Conservation (phyloP, 2,113 vertebrate species). For the Grammomys dolichurus region DNA sequence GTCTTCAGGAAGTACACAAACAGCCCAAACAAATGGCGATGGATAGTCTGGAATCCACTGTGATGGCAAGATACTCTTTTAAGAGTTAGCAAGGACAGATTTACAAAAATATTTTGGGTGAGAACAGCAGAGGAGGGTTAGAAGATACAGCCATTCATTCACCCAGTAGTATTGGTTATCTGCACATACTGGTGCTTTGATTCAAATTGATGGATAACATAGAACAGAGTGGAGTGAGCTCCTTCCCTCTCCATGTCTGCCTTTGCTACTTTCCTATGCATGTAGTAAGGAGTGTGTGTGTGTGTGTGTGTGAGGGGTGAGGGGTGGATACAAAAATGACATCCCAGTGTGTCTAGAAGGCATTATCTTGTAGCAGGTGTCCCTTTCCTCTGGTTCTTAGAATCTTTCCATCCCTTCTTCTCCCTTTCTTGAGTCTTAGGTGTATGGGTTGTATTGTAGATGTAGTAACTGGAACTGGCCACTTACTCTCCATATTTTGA, state of each 20-base stretch:
- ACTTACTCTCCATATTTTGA: not conserved
- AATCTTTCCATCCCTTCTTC: not conserved
- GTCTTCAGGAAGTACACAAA: not conserved
- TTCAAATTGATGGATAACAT: too few relatives aligned
- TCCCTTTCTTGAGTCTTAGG: too few relatives aligned
- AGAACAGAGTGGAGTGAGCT: not conserved
- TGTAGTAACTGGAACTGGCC: not conserved
- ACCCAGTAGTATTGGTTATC: not conserved
- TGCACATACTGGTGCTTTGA: not conserved
- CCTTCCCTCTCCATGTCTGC: not conserved
- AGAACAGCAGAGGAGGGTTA: not conserved
- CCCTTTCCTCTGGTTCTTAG: not conserved
- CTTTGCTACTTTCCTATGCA: not conserved
- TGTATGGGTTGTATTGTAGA: too few relatives aligned
- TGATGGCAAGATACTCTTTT: not conserved
- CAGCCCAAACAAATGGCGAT: not conserved
- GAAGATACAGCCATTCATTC: not conserved
- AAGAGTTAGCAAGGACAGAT: not conserved
- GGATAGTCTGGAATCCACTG: not conserved
- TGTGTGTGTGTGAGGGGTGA: accelerated
- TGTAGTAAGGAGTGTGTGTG: not conserved
- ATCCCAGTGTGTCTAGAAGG: not conserved
- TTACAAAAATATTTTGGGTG: not conserved
- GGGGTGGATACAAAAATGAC: not conserved
- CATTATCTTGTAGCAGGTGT: not conserved